Conservation (phyloP, 2,797 vertebrate genomes). For the Poeciliopsis paucimaculata region DNA sequence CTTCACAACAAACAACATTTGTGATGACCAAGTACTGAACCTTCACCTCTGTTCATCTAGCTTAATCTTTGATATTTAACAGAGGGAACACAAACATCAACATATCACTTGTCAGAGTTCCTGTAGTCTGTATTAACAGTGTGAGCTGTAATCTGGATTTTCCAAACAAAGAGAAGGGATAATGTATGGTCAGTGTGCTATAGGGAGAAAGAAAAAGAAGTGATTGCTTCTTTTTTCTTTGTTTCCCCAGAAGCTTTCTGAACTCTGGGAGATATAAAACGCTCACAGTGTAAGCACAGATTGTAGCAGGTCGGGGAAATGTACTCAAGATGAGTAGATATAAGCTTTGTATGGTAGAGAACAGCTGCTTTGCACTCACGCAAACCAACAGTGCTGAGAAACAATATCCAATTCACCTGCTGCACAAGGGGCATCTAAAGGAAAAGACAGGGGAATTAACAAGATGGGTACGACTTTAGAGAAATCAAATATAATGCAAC, state of each 20-base stretch:
- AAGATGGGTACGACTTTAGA: conserved; percentile 74
- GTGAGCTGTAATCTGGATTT: conserved; percentile 37
- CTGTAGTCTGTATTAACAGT: conserved; percentile 61
- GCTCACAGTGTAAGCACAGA: conserved; percentile 92
- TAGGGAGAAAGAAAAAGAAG: conserved; percentile 30
- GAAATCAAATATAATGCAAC: conserved; percentile 69
- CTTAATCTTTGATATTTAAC: conserved; percentile 73
- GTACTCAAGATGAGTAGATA: conserved; percentile 89
- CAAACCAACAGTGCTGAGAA: conserved; percentile 98
- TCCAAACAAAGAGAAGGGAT: conserved; percentile 27
- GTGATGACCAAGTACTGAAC: conserved; percentile 84
- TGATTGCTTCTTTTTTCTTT: conserved; percentile 19
- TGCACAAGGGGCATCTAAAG: conserved; percentile 98
- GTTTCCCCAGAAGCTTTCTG: conserved; percentile 23
- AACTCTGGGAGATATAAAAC: background rate
- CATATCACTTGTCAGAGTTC: conserved; percentile 45
- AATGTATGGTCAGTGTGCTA: conserved; percentile 7
- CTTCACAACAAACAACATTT: conserved; percentile 60
- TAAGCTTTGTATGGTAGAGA: conserved; percentile 92
- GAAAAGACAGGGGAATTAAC: conserved; percentile 98
- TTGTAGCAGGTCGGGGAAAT: conserved; percentile 82
- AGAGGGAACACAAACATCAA: conserved; percentile 37
- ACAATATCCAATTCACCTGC: conserved; percentile 99
- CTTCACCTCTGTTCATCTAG: conserved; percentile 87
- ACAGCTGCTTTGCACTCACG: conserved; percentile 98